Percentiles rank a stretch among this genome's conserved stretches.
These are phyloP conservation scores for Schizaphis graminum DNA, from an alignment of 2,888 invertebrate genomes.

Conservation along the genomic window DNA sequence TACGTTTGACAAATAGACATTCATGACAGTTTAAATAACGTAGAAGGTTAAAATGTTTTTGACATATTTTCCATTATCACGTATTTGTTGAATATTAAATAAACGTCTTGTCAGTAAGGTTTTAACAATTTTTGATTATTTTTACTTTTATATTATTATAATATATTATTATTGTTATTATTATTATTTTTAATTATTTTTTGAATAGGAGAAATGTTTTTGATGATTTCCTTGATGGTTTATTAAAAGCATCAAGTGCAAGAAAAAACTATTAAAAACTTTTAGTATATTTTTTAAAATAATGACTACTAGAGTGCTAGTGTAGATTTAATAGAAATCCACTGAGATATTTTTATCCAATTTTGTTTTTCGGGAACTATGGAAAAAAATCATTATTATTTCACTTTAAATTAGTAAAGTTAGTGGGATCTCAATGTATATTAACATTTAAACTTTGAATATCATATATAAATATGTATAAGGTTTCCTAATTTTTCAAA, in stretches of 20 bases:
- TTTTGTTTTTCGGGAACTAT: background rate
- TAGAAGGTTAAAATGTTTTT: background rate
- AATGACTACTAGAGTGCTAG: background rate
- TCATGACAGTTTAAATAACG: background rate
- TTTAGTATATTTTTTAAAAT: background rate
- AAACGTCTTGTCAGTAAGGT: background rate
- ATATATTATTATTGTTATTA: too few relatives aligned
- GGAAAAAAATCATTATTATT: background rate
- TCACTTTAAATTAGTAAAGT: background rate
- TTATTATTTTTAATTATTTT: background rate
- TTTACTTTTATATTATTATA: background rate
- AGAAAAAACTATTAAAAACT: background rate
- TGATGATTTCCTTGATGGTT: background rate
- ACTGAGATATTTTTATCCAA: background rate
- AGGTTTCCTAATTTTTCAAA: background rate
- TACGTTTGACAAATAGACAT: conserved; percentile 2
- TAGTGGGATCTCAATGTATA: background rate
- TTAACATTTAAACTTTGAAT: background rate
- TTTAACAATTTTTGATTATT: background rate
- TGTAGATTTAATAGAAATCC: background rate
- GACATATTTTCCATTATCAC: background rate
- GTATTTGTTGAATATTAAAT: background rate
- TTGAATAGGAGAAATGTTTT: background rate
- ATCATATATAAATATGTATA: background rate
- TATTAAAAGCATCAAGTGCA: background rate